These are phyloP conservation scores for Germaria angustata DNA, from an alignment of 2,888 invertebrate genomes.

Conservation along the genomic window DNA sequence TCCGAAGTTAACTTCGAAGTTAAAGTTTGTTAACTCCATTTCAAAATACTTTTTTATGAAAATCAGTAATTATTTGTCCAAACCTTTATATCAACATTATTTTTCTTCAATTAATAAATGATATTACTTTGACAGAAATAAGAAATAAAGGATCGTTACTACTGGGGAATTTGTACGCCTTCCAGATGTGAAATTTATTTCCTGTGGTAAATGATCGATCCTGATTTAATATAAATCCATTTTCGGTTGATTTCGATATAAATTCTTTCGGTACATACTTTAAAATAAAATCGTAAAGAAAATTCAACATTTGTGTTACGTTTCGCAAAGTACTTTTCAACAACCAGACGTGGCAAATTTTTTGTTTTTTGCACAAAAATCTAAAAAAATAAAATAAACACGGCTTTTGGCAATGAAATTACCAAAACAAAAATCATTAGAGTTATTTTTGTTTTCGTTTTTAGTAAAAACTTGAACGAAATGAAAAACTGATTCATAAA, in stretches of 20 bases:
- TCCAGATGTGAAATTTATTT: too few species aligned
- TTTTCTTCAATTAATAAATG: too few species aligned
- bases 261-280: neutral
- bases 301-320: slow-evolving; percentile 18
- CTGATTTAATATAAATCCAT: too few species aligned
- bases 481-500: slow-evolving; percentile 42
- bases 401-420: slow-evolving; percentile 15
- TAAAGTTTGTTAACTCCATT: too few species aligned
- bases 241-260: neutral
- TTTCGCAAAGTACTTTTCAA: slow-evolving; percentile 44
- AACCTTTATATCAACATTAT: too few species aligned
- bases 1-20: too few species aligned
- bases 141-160: too few species aligned
- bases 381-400: neutral
- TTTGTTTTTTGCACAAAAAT: neutral
- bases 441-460: neutral
- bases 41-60: too few species aligned
- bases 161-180: too few species aligned
- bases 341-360: slow-evolving; percentile 10
- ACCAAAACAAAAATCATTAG: neutral
- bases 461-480: slow-evolving; percentile 31
- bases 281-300: neutral
- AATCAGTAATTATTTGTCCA: too few species aligned
- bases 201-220: too few species aligned
- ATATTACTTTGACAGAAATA: too few species aligned